Conservation (phyloP, 1,140 invertebrate genomes). For the Gryllus bimaculatus region DNA sequence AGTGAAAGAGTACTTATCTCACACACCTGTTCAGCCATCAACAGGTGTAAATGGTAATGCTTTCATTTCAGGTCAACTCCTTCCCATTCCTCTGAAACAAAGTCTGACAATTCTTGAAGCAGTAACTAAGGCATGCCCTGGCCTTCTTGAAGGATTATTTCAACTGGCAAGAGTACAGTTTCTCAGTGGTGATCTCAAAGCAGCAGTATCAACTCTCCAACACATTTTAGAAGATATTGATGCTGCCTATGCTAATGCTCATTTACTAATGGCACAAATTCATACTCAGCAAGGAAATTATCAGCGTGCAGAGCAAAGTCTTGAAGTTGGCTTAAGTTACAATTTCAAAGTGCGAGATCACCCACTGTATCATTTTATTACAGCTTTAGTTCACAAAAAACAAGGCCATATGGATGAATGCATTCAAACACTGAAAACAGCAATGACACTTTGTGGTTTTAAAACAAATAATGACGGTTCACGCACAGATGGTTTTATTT, state of each 20-base stretch:
- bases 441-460: slow-evolving; percentile 46
- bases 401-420: slow-evolving; percentile 62
- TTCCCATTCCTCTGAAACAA: slow-evolving; percentile 37
- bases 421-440: slow-evolving; percentile 61
- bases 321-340: slow-evolving; percentile 81
- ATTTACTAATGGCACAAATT: slow-evolving; percentile 83
- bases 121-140: slow-evolving; percentile 71
- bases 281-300: slow-evolving; percentile 62
- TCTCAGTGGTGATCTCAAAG: slow-evolving; percentile 60
- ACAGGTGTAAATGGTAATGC: not conserved
- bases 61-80: slow-evolving; percentile 35
- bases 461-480: slow-evolving; percentile 28
- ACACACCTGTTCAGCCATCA: slow-evolving; percentile 47
- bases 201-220: slow-evolving; percentile 54
- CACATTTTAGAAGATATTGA: slow-evolving; percentile 65
- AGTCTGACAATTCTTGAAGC: slow-evolving; percentile 60
- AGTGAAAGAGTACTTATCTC: slow-evolving; percentile 63
- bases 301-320: slow-evolving; percentile 66
- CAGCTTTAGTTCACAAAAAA: slow-evolving; percentile 72
- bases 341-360: slow-evolving; percentile 87
- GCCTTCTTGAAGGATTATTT: slow-evolving; percentile 61
- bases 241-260: slow-evolving; percentile 65
- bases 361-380: slow-evolving; percentile 80
- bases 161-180: slow-evolving; percentile 72
- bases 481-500: slow-evolving; percentile 34